phyloP scores from a whole-genome alignment of 2,888 invertebrate species.

The Tuberolachnus salignus region DNA sequence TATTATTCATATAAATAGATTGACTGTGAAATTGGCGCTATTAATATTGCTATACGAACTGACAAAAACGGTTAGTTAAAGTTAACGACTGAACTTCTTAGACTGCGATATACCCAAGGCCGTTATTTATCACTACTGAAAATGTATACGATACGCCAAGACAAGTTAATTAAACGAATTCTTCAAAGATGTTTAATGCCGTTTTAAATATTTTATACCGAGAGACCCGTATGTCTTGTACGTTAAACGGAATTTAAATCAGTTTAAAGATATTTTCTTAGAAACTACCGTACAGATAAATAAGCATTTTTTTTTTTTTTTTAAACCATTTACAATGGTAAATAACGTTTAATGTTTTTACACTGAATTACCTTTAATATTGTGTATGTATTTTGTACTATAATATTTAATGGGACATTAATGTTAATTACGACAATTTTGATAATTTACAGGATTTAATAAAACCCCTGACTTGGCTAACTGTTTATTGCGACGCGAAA shows the following conservation, averaged over 20 bases:
- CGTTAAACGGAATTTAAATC: background rate
- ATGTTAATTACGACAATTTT: no score
- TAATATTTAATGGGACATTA: no score
- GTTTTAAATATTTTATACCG: background rate
- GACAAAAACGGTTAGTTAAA: conserved; percentile 34
- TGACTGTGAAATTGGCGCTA: conserved; percentile 23
- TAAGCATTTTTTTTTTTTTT: no score
- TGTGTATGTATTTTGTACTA: no score
- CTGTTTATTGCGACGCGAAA: no score
- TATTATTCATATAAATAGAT: conserved; percentile 4
- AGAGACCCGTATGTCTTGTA: background rate
- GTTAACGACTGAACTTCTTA: conserved; percentile 32
- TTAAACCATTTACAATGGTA: background rate
- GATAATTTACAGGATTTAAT: no score
- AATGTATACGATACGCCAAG: conserved; percentile 5
- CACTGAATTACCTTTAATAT: no score
- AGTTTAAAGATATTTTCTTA: background rate
- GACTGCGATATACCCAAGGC: background rate
- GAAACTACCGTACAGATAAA: background rate
- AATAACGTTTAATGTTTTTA: no score
- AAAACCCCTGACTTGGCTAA: no score
- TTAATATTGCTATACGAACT: background rate
- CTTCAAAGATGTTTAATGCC: background rate
- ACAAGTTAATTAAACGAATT: conserved; percentile 32
- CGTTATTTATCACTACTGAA: conserved; percentile 35